Evolutionary conservation across 2,888 invertebrate species (phyloP).

Genomic region (Limenitis camilla): DNA sequence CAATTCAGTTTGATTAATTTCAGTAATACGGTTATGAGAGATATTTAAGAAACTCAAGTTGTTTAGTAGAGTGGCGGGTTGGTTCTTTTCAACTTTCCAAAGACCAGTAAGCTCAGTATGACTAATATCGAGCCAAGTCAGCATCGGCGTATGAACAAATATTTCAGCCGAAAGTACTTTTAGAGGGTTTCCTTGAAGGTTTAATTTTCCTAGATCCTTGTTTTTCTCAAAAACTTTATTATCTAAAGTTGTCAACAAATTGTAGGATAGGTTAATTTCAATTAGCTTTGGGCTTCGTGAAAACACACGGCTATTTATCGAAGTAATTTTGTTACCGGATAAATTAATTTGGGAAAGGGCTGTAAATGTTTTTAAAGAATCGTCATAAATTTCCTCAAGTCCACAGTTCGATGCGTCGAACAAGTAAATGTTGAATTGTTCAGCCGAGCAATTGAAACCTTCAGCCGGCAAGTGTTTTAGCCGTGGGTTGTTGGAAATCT

Average conservation of each 20-base stretch:
- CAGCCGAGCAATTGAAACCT: constrained; percentile 77
- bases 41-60: constrained; percentile 75
- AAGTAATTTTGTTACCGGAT: constrained; percentile 78
- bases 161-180: constrained; percentile 78
- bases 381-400: constrained; percentile 75
- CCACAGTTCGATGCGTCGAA: constrained; percentile 85
- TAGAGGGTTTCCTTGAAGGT: constrained; percentile 82
- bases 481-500: constrained; percentile 81
- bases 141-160: constrained; percentile 76
- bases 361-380: constrained; percentile 82
- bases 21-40: constrained; percentile 74
- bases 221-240: constrained; percentile 79
- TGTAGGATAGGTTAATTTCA: constrained; percentile 82
- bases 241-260: constrained; percentile 77
- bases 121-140: constrained; percentile 81
- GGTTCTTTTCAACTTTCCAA: constrained; percentile 74
- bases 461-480: constrained; percentile 79
- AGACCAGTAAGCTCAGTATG: constrained; percentile 79
- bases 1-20: constrained; percentile 75
- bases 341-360: constrained; percentile 79
- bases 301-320: constrained; percentile 72
- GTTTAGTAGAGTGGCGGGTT: constrained; percentile 61
- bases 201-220: constrained; percentile 77
- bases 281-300: constrained; percentile 73
- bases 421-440: constrained; percentile 77